Percentiles rank a stretch among this genome's conserved stretches.
Conservation (phyloP, 2,888 invertebrate genomes). For the Phrixothrix hirtus region DNA sequence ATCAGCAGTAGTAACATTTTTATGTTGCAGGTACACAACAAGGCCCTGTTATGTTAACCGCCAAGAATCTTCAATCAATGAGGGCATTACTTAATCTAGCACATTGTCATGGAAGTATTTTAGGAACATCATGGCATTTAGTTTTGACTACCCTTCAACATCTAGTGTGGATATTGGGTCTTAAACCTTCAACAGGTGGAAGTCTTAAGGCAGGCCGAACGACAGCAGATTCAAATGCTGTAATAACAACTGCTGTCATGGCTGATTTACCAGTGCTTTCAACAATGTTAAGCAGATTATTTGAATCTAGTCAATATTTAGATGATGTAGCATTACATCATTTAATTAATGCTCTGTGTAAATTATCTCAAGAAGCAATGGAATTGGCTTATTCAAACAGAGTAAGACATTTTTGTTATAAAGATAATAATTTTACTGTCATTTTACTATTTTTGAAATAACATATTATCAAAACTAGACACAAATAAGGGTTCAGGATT, state of each 20-base stretch:
- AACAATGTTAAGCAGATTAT: slow-evolving; percentile 88
- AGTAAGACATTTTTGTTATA: slow-evolving; percentile 57
- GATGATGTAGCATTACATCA: slow-evolving; percentile 95
- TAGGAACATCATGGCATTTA: slow-evolving; percentile 94
- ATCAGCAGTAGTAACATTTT: no score
- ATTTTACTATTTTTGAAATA: no score
- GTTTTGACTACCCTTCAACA: slow-evolving; percentile 93
- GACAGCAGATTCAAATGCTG: slow-evolving; percentile 78
- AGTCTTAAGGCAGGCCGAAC: slow-evolving; percentile 84
- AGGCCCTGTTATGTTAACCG: slow-evolving; percentile 94
- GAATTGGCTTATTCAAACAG: slow-evolving; percentile 93
- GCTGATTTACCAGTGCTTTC: slow-evolving; percentile 91
- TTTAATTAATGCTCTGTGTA: slow-evolving; percentile 93
- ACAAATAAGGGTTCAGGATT: no score
- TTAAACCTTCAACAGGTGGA: slow-evolving; percentile 93
- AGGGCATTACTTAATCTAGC: slow-evolving; percentile 86
- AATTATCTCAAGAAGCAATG: slow-evolving; percentile 95
- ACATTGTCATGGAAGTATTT: slow-evolving; percentile 87
- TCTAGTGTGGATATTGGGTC: slow-evolving; percentile 91
- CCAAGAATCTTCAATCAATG: slow-evolving; percentile 97
- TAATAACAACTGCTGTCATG: slow-evolving; percentile 95
- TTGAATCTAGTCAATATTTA: slow-evolving; percentile 91
- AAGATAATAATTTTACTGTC: no score
- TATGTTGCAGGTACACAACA: slow-evolving; percentile 70
- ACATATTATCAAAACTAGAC: no score